phyloP scores from a whole-genome alignment of 2,797 vertebrate species.

The Onychomys leucogaster region DNA sequence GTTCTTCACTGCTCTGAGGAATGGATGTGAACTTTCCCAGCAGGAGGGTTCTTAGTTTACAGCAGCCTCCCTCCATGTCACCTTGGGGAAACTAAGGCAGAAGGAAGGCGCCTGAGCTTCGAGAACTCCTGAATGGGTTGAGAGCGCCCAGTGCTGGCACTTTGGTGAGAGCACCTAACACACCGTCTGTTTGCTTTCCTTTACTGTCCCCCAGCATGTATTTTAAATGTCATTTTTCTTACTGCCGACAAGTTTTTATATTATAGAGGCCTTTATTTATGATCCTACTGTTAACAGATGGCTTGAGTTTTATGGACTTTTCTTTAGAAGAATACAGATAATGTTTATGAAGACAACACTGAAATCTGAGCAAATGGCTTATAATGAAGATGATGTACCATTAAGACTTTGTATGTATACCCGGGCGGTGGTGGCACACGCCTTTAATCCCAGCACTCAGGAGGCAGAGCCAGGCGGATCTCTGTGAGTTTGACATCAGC shows the following conservation, averaged over 20 bases:
- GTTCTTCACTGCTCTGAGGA: slow-evolving; percentile 6
- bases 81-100: background rate
- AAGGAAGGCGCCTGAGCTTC: slow-evolving; percentile 5
- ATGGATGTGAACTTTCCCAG: slow-evolving; percentile 24
- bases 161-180: background rate
- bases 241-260: background rate
- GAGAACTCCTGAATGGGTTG: background rate
- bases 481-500: too few species aligned
- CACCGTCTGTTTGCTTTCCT: background rate
- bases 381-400: background rate
- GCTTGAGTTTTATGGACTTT: slow-evolving; percentile 28
- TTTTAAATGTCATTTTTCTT: slow-evolving; percentile 26
- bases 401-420: background rate
- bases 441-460: too few species aligned
- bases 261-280: slow-evolving; percentile 29
- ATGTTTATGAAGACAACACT: slow-evolving; percentile 2
- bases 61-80: background rate
- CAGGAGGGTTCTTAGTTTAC: slow-evolving; percentile 25
- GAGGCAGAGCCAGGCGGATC: too few species aligned
- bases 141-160: background rate
- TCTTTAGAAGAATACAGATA: slow-evolving; percentile 30
- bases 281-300: background rate
- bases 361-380: background rate
- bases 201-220: background rate
- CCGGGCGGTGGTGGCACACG: too few species aligned